Evolutionary conservation across 2,113 vertebrate species (phyloP).

Genomic region (Trogon melanurus): DNA sequence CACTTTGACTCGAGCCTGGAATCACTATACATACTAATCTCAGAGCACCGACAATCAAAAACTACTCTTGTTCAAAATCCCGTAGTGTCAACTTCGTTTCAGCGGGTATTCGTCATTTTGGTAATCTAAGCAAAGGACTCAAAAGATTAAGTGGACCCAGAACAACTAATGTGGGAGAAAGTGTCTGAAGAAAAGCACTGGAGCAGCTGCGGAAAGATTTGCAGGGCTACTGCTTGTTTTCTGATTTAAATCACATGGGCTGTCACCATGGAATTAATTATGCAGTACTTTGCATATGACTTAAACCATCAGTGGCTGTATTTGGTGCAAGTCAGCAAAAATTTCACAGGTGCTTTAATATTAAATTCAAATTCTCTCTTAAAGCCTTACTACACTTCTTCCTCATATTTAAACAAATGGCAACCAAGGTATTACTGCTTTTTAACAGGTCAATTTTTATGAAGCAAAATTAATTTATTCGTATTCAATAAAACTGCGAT

Average conservation of each 20-base stretch:
- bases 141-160: background rate
- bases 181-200: background rate
- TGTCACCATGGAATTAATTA: background rate
- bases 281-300: background rate
- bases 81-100: background rate
- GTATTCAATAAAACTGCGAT: background rate
- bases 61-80: background rate
- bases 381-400: background rate
- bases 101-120: rapidly evolving
- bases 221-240: background rate
- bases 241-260: background rate
- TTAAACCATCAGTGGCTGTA: background rate
- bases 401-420: background rate
- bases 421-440: background rate
- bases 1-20: background rate
- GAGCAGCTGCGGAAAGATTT: background rate
- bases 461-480: background rate
- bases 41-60: background rate
- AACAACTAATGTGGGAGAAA: background rate
- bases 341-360: background rate
- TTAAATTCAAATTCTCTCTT: background rate
- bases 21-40: background rate
- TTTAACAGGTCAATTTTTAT: background rate
- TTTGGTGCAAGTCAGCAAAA: background rate
- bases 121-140: background rate